Conservation (phyloP, 2,888 invertebrate species). For the Euproctis similis region DNA sequence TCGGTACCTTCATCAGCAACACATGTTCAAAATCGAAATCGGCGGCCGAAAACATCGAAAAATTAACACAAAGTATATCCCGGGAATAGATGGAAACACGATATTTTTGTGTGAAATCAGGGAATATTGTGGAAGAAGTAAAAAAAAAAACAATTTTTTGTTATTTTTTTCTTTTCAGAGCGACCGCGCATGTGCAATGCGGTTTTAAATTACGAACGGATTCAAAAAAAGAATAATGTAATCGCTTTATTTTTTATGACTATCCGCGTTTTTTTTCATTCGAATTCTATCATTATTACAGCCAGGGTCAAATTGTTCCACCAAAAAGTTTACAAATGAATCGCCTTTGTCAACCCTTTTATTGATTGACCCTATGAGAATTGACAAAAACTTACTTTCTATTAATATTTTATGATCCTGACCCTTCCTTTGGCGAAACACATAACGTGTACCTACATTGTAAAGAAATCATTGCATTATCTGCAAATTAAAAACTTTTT, state of each 20-base stretch:
- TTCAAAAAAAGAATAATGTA: slow-evolving; percentile 35
- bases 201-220: slow-evolving; percentile 55
- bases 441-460: slow-evolving; percentile 1
- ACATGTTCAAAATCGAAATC: slow-evolving; percentile 54
- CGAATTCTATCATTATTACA: no score
- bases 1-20: slow-evolving; percentile 44
- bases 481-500: no score
- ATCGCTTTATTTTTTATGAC: no score
- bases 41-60: slow-evolving; percentile 42
- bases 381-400: slow-evolving; percentile 8
- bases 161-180: slow-evolving; percentile 63
- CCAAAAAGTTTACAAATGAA: slow-evolving; percentile 36
- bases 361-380: slow-evolving; percentile 29
- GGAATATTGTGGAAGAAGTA: slow-evolving; percentile 53
- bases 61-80: slow-evolving; percentile 20
- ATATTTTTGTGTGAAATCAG: slow-evolving; percentile 67
- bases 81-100: slow-evolving; percentile 47
- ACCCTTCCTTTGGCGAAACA: slow-evolving; percentile 14
- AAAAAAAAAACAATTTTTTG: slow-evolving; percentile 27
- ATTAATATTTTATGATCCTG: slow-evolving; percentile 18
- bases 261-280: no score
- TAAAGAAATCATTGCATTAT: background rate
- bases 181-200: slow-evolving; percentile 51
- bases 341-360: slow-evolving; percentile 46
- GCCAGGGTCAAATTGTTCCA: slow-evolving; percentile 54